Evolutionary conservation across 92 coral and sea anemone genomes (phyloP).

Genomic region (Montipora capitata): DNA sequence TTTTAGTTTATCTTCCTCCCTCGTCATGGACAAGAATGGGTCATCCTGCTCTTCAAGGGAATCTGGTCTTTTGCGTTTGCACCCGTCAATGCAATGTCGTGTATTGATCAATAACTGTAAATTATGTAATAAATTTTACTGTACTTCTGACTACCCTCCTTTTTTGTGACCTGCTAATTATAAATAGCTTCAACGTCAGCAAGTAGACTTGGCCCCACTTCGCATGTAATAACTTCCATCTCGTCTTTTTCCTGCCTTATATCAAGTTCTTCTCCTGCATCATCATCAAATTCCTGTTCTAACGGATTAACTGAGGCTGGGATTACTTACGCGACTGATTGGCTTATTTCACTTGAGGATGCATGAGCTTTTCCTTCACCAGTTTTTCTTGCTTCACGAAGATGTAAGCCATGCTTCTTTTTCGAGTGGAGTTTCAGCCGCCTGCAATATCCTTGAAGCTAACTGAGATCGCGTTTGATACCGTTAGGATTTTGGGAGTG

Average conservation of each 20-base stretch:
- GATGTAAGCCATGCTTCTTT: conserved; percentile 21
- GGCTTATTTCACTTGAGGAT: conserved; percentile 28
- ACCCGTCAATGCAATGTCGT: no score
- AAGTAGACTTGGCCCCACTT: conserved; percentile 46
- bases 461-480: conserved; percentile 27
- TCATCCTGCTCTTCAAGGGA: no score
- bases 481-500: conserved; percentile 29
- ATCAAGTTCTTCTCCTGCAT: conserved; percentile 14
- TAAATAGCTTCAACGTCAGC: conserved; percentile 33
- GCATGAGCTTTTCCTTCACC: conserved; percentile 56
- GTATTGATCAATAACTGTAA: no score
- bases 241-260: conserved; percentile 20
- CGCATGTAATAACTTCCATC: conserved; percentile 4
- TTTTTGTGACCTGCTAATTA: not conserved
- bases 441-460: conserved; percentile 34
- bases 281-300: conserved; percentile 38
- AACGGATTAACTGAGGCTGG: conserved; percentile 40
- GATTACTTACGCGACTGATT: conserved; percentile 35
- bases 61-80: no score
- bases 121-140: no score
- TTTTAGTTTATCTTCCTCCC: no score
- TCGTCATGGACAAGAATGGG: no score
- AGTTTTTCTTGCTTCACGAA: conserved; percentile 45
- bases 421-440: conserved; percentile 31
- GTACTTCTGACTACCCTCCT: no score